These are phyloP conservation scores for Noctilio leporinus DNA, from an alignment of 2,113 vertebrate species.

Conservation along the genomic window DNA sequence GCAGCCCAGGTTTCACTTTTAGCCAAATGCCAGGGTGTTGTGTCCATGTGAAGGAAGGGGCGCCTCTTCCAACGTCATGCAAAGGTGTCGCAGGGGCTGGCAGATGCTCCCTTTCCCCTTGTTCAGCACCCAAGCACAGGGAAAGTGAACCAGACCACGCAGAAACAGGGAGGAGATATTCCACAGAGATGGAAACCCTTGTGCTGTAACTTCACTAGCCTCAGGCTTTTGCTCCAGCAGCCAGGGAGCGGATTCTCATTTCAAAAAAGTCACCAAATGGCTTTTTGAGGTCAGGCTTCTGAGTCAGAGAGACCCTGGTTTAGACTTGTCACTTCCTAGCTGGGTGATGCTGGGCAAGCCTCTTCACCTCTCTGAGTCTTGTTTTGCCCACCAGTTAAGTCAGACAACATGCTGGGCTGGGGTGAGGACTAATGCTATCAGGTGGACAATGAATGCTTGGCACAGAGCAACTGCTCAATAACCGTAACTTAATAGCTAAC, in stretches of 20 bases:
- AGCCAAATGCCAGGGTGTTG: not conserved
- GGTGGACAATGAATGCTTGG: not conserved
- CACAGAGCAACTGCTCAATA: not conserved
- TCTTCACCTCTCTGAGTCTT: not conserved
- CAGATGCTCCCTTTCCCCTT: not conserved
- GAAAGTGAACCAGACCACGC: not conserved
- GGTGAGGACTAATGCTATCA: not conserved
- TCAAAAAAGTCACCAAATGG: not conserved
- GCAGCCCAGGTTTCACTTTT: not conserved
- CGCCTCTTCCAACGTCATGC: not conserved
- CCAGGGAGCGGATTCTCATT: not conserved
- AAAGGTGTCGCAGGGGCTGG: not conserved
- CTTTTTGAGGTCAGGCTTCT: not conserved
- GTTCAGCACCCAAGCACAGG: not conserved
- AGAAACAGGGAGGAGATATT: not conserved
- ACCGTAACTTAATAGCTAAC: not conserved
- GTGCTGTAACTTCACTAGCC: not conserved
- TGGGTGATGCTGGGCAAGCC: not conserved
- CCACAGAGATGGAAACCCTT: rapidly evolving
- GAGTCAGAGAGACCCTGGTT: not conserved
- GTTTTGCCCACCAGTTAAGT: not conserved
- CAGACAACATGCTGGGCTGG: not conserved
- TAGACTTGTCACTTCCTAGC: not conserved
- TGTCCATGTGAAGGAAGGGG: not conserved
- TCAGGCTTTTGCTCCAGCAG: not conserved